These are phyloP conservation scores for Paraescarpia echinospica DNA, from an alignment of 1,140 invertebrate species.

Conservation along the genomic window DNA sequence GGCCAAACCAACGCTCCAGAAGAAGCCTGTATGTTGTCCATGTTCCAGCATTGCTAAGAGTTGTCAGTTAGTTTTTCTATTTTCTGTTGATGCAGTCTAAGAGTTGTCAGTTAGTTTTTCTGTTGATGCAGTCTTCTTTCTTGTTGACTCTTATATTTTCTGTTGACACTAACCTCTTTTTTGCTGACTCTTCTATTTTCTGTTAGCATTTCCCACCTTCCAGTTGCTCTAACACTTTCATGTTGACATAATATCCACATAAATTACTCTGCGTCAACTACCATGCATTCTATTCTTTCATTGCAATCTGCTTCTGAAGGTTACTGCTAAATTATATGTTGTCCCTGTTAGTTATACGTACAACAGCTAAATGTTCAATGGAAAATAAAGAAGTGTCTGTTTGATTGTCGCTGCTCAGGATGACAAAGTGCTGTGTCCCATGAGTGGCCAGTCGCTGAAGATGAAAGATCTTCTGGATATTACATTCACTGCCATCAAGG, in stretches of 20 bases:
- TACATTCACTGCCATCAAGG: slow-evolving; percentile 87
- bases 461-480: slow-evolving; percentile 92
- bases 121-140: background rate
- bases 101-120: background rate
- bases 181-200: background rate
- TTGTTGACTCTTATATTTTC: background rate
- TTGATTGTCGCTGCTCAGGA: slow-evolving; percentile 57
- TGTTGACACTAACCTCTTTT: background rate
- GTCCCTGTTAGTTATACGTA: background rate
- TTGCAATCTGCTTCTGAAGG: no score
- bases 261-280: background rate
- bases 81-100: background rate
- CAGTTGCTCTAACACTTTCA: background rate
- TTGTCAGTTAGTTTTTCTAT: background rate
- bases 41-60: background rate
- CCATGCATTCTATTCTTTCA: background rate
- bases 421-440: slow-evolving; percentile 86
- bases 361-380: no score
- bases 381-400: background rate
- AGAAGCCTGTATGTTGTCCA: slow-evolving; percentile 74
- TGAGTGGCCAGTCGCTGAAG: slow-evolving; percentile 85
- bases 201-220: background rate
- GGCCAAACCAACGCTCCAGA: slow-evolving; percentile 57
- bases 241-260: background rate
- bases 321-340: background rate